Conservation (phyloP, 1,140 invertebrate species). For the Drosophila kurseongensis region DNA sequence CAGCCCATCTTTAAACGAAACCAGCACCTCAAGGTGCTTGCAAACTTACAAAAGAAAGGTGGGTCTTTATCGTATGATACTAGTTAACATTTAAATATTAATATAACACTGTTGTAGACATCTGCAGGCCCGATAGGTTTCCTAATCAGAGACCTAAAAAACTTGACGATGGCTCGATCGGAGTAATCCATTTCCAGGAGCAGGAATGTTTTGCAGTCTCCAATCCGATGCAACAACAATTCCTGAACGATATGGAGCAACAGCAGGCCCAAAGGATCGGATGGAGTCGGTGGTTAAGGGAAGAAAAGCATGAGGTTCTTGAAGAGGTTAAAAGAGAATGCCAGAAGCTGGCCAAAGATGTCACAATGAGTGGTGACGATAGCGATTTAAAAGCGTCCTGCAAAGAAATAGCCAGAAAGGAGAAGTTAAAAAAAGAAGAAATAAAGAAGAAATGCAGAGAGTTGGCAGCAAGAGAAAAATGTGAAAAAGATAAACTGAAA, state of each 20-base stretch:
- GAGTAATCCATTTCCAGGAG: not conserved
- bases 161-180: not conserved
- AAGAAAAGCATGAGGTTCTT: not conserved
- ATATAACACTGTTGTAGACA: not conserved
- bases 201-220: not conserved
- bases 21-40: not conserved
- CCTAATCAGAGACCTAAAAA: not conserved
- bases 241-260: not conserved
- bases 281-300: not conserved
- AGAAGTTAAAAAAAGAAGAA: constrained; percentile 4
- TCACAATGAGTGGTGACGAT: not conserved
- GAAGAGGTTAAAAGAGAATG: not conserved
- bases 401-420: constrained; percentile 10
- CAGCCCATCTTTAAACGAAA: not conserved
- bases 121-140: not conserved
- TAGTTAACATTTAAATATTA: not conserved
- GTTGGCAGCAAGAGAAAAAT: constrained; percentile 3
- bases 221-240: not conserved
- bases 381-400: constrained; percentile 6
- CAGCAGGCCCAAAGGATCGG: not conserved
- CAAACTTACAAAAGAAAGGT: not conserved
- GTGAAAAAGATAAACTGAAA: constrained; percentile 1
- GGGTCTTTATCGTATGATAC: not conserved
- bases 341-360: not conserved
- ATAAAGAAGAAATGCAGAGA: constrained; percentile 2